A percentile compares a stretch with the other conserved stretches of the same genome.
Evolutionary conservation across 2,113 vertebrate species (phyloP).

Genomic region (Microcebus murinus): DNA sequence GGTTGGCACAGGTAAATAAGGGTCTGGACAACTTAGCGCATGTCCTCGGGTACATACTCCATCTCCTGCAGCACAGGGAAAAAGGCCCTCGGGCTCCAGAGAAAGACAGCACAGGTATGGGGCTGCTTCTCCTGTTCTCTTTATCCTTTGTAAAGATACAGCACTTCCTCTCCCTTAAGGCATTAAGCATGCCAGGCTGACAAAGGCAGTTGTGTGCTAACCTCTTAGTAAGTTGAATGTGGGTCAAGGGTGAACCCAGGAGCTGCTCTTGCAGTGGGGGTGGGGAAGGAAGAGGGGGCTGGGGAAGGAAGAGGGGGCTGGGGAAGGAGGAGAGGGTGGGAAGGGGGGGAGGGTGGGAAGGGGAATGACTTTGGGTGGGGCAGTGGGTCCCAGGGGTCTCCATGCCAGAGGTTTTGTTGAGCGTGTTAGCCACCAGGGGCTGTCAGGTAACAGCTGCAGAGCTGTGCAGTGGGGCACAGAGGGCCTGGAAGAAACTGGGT

Average conservation of each 20-base stretch:
- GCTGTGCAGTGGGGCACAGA: not conserved
- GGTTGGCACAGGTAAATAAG: not conserved
- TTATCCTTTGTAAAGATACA: not conserved
- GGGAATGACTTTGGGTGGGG: fast-evolving
- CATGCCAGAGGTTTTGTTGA: not conserved
- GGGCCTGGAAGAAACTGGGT: not conserved
- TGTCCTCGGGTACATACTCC: not conserved
- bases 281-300: not conserved
- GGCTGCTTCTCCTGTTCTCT: not conserved
- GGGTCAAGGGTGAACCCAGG: not conserved
- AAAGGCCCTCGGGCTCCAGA: not conserved
- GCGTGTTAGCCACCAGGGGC: not conserved
- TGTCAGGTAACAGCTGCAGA: not conserved
- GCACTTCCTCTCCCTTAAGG: not conserved
- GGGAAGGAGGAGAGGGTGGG: too few species aligned
- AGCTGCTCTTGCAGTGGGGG: too few species aligned
- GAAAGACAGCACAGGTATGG: fast-evolving
- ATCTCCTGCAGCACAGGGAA: not conserved
- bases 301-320: too few species aligned
- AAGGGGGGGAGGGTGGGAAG: too few species aligned
- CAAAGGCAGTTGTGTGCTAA: not conserved
- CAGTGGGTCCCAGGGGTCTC: not conserved
- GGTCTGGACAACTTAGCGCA: not conserved
- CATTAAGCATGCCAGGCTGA: not conserved
- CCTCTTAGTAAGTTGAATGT: not conserved